Evolutionary conservation across 2,888 invertebrate genomes (phyloP), one percentile per base, ranked within the genome.

Genomic region (Heteromurus nitidus): DNA sequence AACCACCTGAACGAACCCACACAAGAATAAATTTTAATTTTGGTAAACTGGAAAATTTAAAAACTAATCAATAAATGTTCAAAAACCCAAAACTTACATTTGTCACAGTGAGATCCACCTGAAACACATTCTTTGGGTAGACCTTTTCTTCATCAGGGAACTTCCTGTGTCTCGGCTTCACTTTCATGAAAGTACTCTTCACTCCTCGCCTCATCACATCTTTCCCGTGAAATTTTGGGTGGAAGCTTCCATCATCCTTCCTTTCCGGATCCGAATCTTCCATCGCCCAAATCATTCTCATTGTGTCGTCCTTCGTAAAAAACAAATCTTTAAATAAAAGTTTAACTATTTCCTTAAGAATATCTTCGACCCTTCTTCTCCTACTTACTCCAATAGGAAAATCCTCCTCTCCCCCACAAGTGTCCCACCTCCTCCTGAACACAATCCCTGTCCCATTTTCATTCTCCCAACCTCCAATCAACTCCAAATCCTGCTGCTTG

Each of bases 221-320:
- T 64, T 91, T 91, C 0, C 90, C 91, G 84, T 92, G 92, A 88
- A 91, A 91, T 2, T 89, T 88, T 18, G 91, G 89, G 2, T 89
- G 89, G 70, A 90, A 90, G 0, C 3, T 20, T 18, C 62, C 65
- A 22, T 28, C 31, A 13, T 47, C 5, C 13, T 44, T 31, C 3
- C 20, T 70, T 11, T 28, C 9, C 1, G 84, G 82, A 28, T 82
- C 75, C 16, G 79, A 30, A 24, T 80, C 77, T 13, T 77, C 69
- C 1, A 73, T 90, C 0, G 95, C 93, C 95, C 95, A 96, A 26
- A 95, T 92, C 0, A 96, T 92, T 88, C 94, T 92, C 2, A 94
- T 92, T 3, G 95, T 95, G 88, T 95, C 95, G 16, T 83, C 80
- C 79, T 79, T 18, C 16, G 16, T 28, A 55, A 53, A 30, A 2